A percentile compares a stretch with the other conserved stretches of the same genome.
Conservation (phyloP, 2,888 invertebrate species). For the Zaprionus obscuricornis region DNA sequence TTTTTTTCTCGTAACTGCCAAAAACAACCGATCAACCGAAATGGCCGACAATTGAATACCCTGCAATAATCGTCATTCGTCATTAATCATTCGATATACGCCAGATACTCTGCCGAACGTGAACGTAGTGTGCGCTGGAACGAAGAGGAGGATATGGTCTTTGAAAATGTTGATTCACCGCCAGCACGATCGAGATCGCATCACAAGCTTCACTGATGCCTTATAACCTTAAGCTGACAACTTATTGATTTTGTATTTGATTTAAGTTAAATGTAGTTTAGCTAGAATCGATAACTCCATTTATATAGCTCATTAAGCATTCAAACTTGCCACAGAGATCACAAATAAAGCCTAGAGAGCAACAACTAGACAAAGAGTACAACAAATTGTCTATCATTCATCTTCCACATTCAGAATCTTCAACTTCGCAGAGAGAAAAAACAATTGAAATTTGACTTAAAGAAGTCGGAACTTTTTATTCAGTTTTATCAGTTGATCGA, state of each 20-base stretch:
- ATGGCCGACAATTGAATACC: slow-evolving; percentile 18
- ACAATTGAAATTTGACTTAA: not conserved
- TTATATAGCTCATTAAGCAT: slow-evolving; percentile 56
- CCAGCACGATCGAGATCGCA: too few relatives aligned
- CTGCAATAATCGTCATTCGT: too few relatives aligned
- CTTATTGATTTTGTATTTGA: slow-evolving; percentile 48
- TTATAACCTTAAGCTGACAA: slow-evolving; percentile 13
- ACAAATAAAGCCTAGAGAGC: slow-evolving; percentile 52
- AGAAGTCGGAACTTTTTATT: slow-evolving; percentile 51
- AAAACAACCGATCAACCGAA: slow-evolving; percentile 29
- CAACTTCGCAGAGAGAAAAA: too few relatives aligned
- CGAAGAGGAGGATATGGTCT: slow-evolving; percentile 77
- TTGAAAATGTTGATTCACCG: slow-evolving; percentile 81
- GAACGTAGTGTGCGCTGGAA: slow-evolving; percentile 81
- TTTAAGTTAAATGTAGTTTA: slow-evolving; percentile 48
- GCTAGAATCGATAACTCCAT: slow-evolving; percentile 35
- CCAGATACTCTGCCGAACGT: too few relatives aligned
- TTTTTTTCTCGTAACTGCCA: slow-evolving; percentile 61
- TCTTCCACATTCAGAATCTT: too few relatives aligned
- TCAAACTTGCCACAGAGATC: slow-evolving; percentile 53
- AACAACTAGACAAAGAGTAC: too few relatives aligned
- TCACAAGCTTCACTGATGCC: slow-evolving; percentile 40
- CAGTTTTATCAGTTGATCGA: slow-evolving; percentile 16
- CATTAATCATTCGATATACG: too few relatives aligned
- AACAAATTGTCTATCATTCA: too few relatives aligned